phyloP scores from a whole-genome alignment of 2,113 vertebrate species.

The Lasiurus cinereus region DNA sequence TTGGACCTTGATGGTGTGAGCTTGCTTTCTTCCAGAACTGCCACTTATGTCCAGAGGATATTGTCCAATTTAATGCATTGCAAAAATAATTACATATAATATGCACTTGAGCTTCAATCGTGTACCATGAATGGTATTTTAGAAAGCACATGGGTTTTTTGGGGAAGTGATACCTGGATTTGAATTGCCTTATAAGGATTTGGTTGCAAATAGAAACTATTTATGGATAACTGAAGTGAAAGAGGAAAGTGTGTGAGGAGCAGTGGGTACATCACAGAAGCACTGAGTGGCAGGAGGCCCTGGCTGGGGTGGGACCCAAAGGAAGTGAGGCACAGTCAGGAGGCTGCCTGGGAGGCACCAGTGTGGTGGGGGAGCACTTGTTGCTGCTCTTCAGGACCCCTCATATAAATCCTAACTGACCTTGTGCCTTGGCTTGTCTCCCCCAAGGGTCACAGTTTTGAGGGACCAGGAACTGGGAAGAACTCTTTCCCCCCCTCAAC shows the following conservation, averaged over 20 bases:
- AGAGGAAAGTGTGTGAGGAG: neutral
- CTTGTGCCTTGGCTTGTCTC: neutral
- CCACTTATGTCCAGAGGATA: neutral
- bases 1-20: neutral
- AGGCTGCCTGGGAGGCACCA: neutral
- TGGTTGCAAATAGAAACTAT: constrained; percentile 5
- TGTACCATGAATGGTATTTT: neutral
- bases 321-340: neutral
- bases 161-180: constrained; percentile 1
- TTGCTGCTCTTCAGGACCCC: neutral
- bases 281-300: neutral
- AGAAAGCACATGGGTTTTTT: neutral
- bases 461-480: neutral
- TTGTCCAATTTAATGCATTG: neutral
- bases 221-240: neutral
- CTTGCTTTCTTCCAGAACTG: neutral
- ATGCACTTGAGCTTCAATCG: neutral
- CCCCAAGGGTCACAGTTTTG: neutral
- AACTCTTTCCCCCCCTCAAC: neutral
- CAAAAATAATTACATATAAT: neutral
- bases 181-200: constrained; percentile 4
- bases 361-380: neutral
- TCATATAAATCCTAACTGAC: neutral
- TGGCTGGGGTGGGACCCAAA: neutral
- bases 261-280: neutral